Evolutionary conservation across 2,888 invertebrate genomes (phyloP).

Genomic region (Xestia xanthographa): DNA sequence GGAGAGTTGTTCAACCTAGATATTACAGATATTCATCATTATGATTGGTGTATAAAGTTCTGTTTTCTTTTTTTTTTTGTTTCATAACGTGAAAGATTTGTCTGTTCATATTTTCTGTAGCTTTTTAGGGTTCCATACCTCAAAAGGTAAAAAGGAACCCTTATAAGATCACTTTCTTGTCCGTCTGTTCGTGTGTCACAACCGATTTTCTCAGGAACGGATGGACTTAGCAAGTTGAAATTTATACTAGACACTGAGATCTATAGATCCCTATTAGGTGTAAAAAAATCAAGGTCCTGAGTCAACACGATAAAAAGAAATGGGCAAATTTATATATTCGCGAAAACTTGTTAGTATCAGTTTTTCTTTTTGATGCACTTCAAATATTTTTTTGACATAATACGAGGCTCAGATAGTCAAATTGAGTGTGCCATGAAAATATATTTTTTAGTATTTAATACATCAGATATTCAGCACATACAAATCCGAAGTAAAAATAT

Average conservation of each 20-base stretch:
- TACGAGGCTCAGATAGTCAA: background rate
- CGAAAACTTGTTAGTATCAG: background rate
- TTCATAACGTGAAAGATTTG: background rate
- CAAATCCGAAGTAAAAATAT: background rate
- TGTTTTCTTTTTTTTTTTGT: slow-evolving; percentile 15
- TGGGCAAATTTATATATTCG: too few species aligned
- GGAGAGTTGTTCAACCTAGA: slow-evolving; percentile 40
- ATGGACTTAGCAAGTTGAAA: too few species aligned
- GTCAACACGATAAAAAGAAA: too few species aligned
- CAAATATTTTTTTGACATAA: background rate
- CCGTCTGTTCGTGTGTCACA: too few species aligned
- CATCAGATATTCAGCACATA: background rate
- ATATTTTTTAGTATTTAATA: background rate
- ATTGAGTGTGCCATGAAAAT: background rate
- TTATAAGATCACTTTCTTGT: too few species aligned
- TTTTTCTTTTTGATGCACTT: background rate
- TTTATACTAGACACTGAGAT: too few species aligned
- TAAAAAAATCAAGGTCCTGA: too few species aligned
- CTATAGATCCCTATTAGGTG: too few species aligned
- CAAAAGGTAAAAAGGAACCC: too few species aligned
- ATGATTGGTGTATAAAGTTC: slow-evolving; percentile 46
- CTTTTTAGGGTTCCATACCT: too few species aligned
- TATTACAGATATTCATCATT: slow-evolving; percentile 38
- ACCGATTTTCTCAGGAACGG: too few species aligned
- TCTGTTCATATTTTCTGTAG: slow-evolving; percentile 3